Evolutionary conservation across 2,797 vertebrate genomes (phyloP), one percentile per base, ranked within the genome.

Genomic region (Cetoscarus ocellatus): DNA sequence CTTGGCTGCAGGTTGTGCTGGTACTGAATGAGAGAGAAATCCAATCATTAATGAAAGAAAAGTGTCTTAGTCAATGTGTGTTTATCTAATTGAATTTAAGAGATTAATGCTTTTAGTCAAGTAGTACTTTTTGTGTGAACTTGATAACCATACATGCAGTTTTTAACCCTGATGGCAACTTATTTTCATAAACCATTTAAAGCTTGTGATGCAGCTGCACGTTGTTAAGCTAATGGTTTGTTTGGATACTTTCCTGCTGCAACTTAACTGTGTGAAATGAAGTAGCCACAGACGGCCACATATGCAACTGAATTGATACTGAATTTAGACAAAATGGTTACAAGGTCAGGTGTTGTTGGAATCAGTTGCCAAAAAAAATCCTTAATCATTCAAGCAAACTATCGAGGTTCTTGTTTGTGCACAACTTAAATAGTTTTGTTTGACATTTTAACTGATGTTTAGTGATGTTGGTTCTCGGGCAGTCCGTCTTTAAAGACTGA

Each of bases 41-140:
- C 38, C 39, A 45, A 79, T 49, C 60, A 50, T 15, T 6, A 42
- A 53, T 18, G 38, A 43, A 8, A 42, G 39, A 5, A 27, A 51
- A 62, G 51, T 57, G 35, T 70, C 48, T 67, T 64, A 9, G 67
- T 75, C 39, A 38, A 42, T 13, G 17, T 75, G 1, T 57, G 48
- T 67, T 6, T 42, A 69, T 62, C 10, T 43, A 44, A 72, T 58
- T 70, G 42, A 62, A 70, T 74, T 77, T 52, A n/a, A 70, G 49
- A 67, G 54, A 71, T 68, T 5, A 45, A 14, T 77, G 64, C 69
- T 90, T 90, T 88, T 84, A 84, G 68, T 73, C 75, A 38, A 61
- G 45, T 45, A 17, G 9, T 71, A 59, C 47, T 61, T 51, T 48
- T 49, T 67, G 58, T 50, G 40, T 54, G 6, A 64, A 56, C 39